phyloP scores from a whole-genome alignment of 2,797 vertebrate species.

The Carcharodon carcharias region DNA sequence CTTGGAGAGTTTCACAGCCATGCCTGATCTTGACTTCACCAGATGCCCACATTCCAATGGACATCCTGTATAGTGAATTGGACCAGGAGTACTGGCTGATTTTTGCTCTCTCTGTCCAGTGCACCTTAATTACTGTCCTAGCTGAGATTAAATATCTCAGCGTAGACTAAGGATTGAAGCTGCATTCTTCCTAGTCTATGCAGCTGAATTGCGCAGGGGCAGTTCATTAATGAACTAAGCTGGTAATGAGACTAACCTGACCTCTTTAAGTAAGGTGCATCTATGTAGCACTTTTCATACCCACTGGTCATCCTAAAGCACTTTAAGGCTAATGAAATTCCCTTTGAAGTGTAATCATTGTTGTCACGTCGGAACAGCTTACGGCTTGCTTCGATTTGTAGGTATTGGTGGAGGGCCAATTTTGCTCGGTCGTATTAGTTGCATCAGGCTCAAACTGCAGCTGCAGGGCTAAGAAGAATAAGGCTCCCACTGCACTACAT shows the following conservation, averaged over 20 bases:
- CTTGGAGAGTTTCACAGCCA: neutral
- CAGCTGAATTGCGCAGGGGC: neutral
- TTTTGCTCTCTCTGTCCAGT: neutral
- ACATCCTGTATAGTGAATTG: neutral
- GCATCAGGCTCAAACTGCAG: neutral
- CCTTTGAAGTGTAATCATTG: neutral
- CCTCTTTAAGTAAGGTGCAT: neutral
- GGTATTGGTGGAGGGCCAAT: neutral
- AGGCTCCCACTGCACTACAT: neutral
- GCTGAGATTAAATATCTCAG: neutral
- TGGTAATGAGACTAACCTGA: neutral
- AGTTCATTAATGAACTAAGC: neutral
- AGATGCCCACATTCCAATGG: neutral
- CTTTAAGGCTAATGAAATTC: neutral
- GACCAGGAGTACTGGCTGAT: neutral
- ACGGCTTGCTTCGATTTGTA: neutral
- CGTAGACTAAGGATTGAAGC: neutral
- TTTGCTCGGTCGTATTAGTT: neutral
- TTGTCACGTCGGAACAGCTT: neutral
- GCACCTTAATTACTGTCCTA: neutral
- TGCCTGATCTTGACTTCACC: neutral
- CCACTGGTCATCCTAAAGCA: neutral
- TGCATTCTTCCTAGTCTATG: neutral
- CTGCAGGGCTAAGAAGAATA: neutral
- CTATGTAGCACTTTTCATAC: neutral